Percentiles rank a stretch among this genome's conserved stretches.
Evolutionary conservation across 1,140 invertebrate species (phyloP).

Genomic region (Drosophila virilis): DNA sequence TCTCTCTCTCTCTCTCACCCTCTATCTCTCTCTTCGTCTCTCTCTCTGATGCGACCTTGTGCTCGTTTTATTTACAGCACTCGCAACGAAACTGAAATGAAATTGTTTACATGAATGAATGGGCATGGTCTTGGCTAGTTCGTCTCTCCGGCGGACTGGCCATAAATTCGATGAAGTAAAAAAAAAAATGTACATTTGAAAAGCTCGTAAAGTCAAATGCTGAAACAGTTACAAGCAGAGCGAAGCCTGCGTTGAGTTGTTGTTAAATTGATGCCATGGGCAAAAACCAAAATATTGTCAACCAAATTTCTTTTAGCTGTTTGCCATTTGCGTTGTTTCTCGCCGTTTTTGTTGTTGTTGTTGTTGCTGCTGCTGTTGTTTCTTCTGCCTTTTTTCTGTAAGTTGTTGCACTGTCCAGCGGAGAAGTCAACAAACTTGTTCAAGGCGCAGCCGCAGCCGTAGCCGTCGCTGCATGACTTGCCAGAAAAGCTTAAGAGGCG

Average conservation of each 20-base stretch:
- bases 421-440: slow-evolving; percentile 75
- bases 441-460: slow-evolving; percentile 55
- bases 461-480: slow-evolving; percentile 56
- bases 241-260: slow-evolving; percentile 34
- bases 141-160: slow-evolving; percentile 20
- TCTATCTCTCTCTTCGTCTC: neutral
- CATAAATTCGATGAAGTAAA: slow-evolving; percentile 67
- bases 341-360: slow-evolving; percentile 8
- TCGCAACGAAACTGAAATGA: slow-evolving; percentile 63
- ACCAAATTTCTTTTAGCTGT: slow-evolving; percentile 70
- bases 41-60: slow-evolving; percentile 61
- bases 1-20: neutral
- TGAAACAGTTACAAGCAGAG: slow-evolving; percentile 23
- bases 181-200: slow-evolving; percentile 64
- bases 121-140: slow-evolving; percentile 20
- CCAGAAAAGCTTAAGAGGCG: slow-evolving; percentile 46
- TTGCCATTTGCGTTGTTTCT: slow-evolving; percentile 35
- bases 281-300: slow-evolving; percentile 65
- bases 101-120: slow-evolving; percentile 65
- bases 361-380: slow-evolving; percentile 24
- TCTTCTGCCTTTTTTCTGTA: slow-evolving; percentile 4
- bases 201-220: slow-evolving; percentile 61
- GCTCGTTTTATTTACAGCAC: slow-evolving; percentile 61
- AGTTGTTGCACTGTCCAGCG: slow-evolving; percentile 55
- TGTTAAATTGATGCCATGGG: slow-evolving; percentile 70